phyloP scores from a whole-genome alignment of 2,888 invertebrate species.

The Cotesia congregata region DNA sequence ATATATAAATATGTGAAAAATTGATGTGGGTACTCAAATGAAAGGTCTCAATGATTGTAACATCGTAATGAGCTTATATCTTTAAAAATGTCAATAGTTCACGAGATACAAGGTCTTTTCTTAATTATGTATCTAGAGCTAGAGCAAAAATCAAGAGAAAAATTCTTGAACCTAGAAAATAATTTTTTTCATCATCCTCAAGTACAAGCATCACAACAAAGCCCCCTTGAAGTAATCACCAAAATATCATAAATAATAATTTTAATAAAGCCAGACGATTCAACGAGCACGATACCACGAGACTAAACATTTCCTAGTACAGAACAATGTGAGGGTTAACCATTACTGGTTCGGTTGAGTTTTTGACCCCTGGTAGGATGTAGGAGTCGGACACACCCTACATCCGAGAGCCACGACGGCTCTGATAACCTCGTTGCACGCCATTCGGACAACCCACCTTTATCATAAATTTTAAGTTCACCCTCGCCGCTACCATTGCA shows the following conservation, averaged over 20 bases:
- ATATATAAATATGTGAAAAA: too few relatives aligned
- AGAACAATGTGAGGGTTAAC: conserved; percentile 40
- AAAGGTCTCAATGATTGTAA: too few relatives aligned
- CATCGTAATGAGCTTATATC: too few relatives aligned
- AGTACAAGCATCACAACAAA: too few relatives aligned
- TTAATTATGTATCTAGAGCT: too few relatives aligned
- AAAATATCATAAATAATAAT: background rate
- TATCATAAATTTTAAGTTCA: conserved; percentile 51
- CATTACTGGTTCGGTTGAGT: conserved; percentile 50
- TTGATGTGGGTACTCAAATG: too few relatives aligned
- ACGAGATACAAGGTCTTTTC: too few relatives aligned
- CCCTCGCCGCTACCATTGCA: conserved; percentile 43
- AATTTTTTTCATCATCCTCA: too few relatives aligned
- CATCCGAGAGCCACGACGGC: conserved; percentile 43
- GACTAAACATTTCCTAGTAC: conserved; percentile 2
- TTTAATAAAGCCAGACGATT: background rate
- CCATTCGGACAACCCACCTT: conserved; percentile 45
- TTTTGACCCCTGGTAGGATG: conserved; percentile 43
- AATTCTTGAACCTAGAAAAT: too few relatives aligned
- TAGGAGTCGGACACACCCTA: conserved; percentile 43
- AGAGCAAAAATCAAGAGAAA: too few relatives aligned
- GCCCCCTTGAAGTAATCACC: too few relatives aligned
- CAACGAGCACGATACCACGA: background rate
- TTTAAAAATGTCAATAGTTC: too few relatives aligned
- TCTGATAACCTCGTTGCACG: conserved; percentile 51